These are phyloP conservation scores for Hydrocynus forskahlii DNA, from an alignment of 2,797 vertebrate genomes.

Conservation along the genomic window DNA sequence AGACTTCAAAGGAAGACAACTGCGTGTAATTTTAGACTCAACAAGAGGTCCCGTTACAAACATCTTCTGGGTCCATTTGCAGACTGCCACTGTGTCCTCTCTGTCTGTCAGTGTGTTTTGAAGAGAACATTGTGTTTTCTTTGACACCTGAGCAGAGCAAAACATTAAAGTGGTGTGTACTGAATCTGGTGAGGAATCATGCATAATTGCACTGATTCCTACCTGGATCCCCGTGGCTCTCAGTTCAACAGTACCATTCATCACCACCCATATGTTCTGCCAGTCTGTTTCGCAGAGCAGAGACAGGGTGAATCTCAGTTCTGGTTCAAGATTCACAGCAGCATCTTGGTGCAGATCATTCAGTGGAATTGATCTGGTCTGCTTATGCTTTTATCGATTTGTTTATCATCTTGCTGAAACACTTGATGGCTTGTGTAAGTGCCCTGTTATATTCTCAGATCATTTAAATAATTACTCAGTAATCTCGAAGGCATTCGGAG, in stretches of 20 bases:
- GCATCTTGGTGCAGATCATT: slow-evolving; percentile 28
- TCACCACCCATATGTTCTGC: slow-evolving; percentile 43
- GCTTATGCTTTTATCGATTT: slow-evolving; percentile 39
- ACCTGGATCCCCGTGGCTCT: slow-evolving; percentile 31
- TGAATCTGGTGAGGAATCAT: slow-evolving; percentile 27
- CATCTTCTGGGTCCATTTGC: slow-evolving; percentile 25
- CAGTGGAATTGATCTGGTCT: slow-evolving; percentile 24
- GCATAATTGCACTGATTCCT: slow-evolving; percentile 27
- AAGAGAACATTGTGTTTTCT: slow-evolving; percentile 42
- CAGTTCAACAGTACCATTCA: slow-evolving; percentile 36
- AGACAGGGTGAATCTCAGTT: slow-evolving; percentile 37
- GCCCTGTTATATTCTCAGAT: slow-evolving; percentile 37
- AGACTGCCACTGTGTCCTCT: slow-evolving; percentile 34
- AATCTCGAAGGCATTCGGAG: slow-evolving; percentile 24
- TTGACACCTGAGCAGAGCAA: slow-evolving; percentile 39
- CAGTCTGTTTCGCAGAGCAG: slow-evolving; percentile 41
- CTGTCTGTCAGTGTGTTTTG: slow-evolving; percentile 47
- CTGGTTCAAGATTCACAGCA: slow-evolving; percentile 30
- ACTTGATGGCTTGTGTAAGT: slow-evolving; percentile 31
- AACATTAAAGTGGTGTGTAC: not conserved
- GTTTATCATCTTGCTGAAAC: slow-evolving; percentile 39
- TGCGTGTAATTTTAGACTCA: slow-evolving; percentile 27
- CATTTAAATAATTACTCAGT: slow-evolving; percentile 35
- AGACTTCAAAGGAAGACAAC: slow-evolving; percentile 47
- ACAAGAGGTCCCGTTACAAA: not conserved